phyloP scores from a whole-genome alignment of 2,888 invertebrate species.

The Dendrolimus houi region DNA sequence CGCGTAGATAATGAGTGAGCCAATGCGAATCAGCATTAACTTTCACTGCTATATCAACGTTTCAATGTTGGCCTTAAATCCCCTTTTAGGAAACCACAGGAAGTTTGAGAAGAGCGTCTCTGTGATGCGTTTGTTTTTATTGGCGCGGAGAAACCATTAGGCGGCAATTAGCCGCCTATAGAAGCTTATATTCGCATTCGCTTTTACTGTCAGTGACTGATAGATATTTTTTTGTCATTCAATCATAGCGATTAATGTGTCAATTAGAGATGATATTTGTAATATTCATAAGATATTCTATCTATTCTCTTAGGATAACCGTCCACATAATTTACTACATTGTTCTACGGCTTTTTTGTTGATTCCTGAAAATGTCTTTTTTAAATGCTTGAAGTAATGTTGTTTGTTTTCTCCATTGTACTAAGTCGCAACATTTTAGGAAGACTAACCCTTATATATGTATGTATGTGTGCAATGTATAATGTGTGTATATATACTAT shows the following conservation, averaged over 20 bases:
- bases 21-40: conserved; percentile 61
- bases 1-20: conserved; percentile 53
- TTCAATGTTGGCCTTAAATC: conserved; percentile 56
- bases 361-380: too few species aligned
- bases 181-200: conserved; percentile 14
- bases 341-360: too few species aligned
- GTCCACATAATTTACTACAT: too few species aligned
- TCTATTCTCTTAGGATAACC: too few species aligned
- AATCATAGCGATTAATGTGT: background rate
- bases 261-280: too few species aligned
- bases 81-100: conserved; percentile 61
- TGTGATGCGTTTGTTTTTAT: conserved; percentile 31
- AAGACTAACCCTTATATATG: too few species aligned
- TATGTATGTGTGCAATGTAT: too few species aligned
- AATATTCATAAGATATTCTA: too few species aligned
- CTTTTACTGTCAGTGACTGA: conserved; percentile 17
- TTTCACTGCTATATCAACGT: conserved; percentile 55
- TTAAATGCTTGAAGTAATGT: too few species aligned
- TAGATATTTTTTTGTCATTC: background rate
- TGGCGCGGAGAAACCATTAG: conserved; percentile 23
- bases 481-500: too few species aligned
- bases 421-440: too few species aligned
- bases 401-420: too few species aligned
- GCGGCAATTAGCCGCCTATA: conserved; percentile 24
- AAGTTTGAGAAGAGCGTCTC: conserved; percentile 42